phyloP scores from a whole-genome alignment of 2,888 invertebrate genomes.

The Morpho helenor region DNA sequence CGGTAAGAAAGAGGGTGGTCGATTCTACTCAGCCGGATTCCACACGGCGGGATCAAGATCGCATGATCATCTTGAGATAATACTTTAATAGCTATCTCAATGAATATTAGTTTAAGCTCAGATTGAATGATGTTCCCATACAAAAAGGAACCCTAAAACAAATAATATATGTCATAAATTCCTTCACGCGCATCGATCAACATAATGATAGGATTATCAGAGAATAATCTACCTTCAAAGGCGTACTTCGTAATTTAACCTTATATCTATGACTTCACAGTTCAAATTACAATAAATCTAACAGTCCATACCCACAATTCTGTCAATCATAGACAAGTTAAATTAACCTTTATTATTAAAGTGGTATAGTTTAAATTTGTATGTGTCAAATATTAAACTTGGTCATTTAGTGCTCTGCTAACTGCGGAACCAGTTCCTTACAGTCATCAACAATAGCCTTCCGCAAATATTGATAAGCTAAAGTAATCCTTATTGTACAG shows the following conservation, averaged over 20 bases:
- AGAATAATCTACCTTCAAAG: conserved; percentile 30
- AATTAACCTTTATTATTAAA: conserved; percentile 24
- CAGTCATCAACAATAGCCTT: conserved; percentile 36
- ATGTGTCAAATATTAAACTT: conserved; percentile 23
- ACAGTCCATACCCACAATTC: too few species aligned
- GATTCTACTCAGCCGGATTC: too few species aligned
- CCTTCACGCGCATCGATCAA: conserved; percentile 11
- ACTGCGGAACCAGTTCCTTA: conserved; percentile 55
- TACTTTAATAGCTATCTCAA: conserved; percentile 16
- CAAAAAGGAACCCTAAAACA: conserved; percentile 16
- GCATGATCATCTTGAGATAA: conserved; percentile 17
- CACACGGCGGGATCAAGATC: background rate
- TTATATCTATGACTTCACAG: too few species aligned
- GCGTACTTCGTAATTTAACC: too few species aligned
- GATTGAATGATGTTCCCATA: conserved; percentile 4
- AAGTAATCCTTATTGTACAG: conserved; percentile 4
- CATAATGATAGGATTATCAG: conserved; percentile 30
- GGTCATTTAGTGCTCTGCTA: conserved; percentile 49
- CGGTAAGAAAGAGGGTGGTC: too few species aligned
- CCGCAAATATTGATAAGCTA: conserved; percentile 1
- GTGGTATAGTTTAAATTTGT: conserved; percentile 29
- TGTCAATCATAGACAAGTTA: background rate
- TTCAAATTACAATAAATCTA: too few species aligned
- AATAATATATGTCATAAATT: conserved; percentile 14
- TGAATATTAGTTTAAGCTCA: background rate